Percentiles rank a stretch among this genome's conserved stretches.
Conservation (phyloP, 2,797 vertebrate genomes). For the Valencia hispanica region DNA sequence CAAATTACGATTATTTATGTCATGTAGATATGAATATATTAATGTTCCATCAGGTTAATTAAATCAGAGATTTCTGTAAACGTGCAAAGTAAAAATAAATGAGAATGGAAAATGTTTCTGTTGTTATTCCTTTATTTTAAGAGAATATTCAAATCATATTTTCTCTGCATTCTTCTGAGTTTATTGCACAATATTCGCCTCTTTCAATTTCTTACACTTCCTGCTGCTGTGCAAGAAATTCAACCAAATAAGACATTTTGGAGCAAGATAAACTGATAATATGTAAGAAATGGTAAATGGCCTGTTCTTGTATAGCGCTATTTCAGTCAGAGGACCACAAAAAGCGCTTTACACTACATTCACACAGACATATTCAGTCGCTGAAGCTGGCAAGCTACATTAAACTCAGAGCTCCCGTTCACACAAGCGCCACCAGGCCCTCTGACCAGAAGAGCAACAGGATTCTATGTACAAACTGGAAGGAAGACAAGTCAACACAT, state of each 20-base stretch:
- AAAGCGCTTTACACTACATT: too few species aligned
- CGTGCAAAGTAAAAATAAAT: slow-evolving; percentile 69
- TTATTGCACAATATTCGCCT: neutral
- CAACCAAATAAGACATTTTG: neutral
- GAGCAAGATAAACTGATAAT: neutral
- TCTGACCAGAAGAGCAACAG: neutral
- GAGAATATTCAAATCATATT: neutral
- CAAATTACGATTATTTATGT: slow-evolving; percentile 71
- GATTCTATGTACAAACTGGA: neutral
- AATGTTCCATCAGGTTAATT: slow-evolving; percentile 38
- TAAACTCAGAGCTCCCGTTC: too few species aligned
- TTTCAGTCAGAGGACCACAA: too few species aligned
- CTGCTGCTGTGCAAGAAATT: neutral
- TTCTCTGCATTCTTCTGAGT: neutral
- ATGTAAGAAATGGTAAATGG: too few species aligned
- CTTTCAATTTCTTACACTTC: neutral
- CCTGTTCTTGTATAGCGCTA: too few species aligned
- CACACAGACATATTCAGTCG: too few species aligned
- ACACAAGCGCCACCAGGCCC: too few species aligned
- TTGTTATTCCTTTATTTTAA: neutral
- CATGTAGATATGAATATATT: slow-evolving; percentile 65
- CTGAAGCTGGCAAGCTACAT: too few species aligned
- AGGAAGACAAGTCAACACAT: neutral
- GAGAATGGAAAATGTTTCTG: slow-evolving; percentile 22
- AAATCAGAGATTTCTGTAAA: slow-evolving; percentile 53